phyloP scores from a whole-genome alignment of 2,888 invertebrate species.

The Chalcis sispes region DNA sequence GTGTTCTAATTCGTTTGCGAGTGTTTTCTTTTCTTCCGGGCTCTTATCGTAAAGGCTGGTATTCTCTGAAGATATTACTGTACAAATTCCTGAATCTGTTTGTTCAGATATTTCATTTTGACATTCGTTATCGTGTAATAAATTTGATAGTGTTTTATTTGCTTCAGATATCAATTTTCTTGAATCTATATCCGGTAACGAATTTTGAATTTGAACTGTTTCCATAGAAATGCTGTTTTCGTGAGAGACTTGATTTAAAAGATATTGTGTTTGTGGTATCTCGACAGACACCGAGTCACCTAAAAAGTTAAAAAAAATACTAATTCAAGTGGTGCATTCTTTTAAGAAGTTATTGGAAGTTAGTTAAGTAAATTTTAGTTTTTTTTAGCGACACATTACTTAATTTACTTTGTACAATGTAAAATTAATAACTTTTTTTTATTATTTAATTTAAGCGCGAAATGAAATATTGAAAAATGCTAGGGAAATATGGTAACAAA shows the following conservation, averaged over 20 bases:
- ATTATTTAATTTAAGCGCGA: no score
- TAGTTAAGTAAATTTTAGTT: no score
- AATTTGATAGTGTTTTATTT: constrained; percentile 74
- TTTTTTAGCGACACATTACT: no score
- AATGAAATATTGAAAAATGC: no score
- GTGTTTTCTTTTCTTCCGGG: constrained; percentile 73
- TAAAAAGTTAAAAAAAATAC: constrained; percentile 4
- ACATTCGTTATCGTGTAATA: constrained; percentile 77
- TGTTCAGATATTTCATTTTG: constrained; percentile 80
- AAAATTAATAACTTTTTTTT: no score
- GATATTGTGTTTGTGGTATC: constrained; percentile 82
- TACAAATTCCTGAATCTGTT: constrained; percentile 84
- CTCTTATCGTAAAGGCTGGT: constrained; percentile 79
- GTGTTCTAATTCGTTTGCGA: constrained; percentile 67
- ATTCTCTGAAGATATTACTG: constrained; percentile 79
- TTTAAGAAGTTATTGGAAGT: no score
- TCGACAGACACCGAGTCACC: constrained; percentile 74
- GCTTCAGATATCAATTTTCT: constrained; percentile 74
- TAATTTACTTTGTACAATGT: no score
- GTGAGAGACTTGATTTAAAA: constrained; percentile 78
- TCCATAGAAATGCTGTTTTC: constrained; percentile 67
- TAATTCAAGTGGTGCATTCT: no score
- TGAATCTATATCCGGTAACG: constrained; percentile 73
- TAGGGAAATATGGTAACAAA: no score
- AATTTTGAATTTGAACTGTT: constrained; percentile 68